Base-by-base conservation (phyloP, 2,797 vertebrate genomes). In the Salmo trutta region DNA sequence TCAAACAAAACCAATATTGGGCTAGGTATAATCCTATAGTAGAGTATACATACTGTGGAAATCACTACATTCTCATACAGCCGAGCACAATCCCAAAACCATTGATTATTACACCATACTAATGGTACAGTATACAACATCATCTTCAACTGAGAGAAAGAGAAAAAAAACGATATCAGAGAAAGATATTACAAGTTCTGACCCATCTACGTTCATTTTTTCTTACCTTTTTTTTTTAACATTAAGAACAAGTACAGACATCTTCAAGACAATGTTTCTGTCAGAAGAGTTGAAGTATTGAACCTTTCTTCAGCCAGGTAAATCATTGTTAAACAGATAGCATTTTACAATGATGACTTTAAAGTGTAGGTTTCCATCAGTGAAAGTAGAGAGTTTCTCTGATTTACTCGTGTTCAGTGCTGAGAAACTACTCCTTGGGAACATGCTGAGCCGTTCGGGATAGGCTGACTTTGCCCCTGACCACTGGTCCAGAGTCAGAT, bases 1-100 rank as follows among this genome's bases (percentile, higher is more conserved):
- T 87, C 59, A 47, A 47, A 47, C 87, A 91, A 91, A 27, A 89
- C 78, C 83, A 85, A 89, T 77, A 87, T 73, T 80, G 84, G 75
- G 77, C 82, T 88, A 89, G 84, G 77, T 85, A 74, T 79, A 91
- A 89, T 87, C 79, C 78, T 85, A 89, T 83, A n/a, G n/a, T 24
- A 88, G 73, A 83, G 79, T 89, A 86, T 82, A 74, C 81, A 84
- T 78, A 65, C 56, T 77, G 27, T 72, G 24, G 53, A 77, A 76
- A 80, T 75, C 53, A 24, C 75, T 24, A 69, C 65, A 27, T 84
- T 53, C 75, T 70, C 70, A 51, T 66, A 83, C 78, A 83, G 41
- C 2, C 10, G 76, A 75, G 62, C 69, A 84, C 73, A 77, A 47
- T 47, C 41, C 76, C 73, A 82, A 82, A 83, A 87, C 71, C 79